Evolutionary conservation across 2,888 invertebrate species (phyloP).

Genomic region (Gryllus longicercus): DNA sequence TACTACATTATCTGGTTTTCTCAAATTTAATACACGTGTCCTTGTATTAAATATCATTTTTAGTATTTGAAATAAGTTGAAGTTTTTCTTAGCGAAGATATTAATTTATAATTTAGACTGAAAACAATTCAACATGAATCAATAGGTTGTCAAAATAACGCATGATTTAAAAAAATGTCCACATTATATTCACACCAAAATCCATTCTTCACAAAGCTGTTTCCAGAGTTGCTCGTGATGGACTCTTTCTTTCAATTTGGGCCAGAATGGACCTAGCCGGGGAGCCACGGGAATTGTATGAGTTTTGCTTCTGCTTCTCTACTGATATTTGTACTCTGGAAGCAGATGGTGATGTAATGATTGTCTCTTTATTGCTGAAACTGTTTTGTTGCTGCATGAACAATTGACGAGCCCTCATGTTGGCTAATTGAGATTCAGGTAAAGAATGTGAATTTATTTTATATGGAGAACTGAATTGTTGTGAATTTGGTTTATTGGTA

Average conservation of each 20-base stretch:
- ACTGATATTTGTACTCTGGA: background rate
- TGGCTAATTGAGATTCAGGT: background rate
- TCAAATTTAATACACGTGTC: no score
- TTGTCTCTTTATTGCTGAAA: background rate
- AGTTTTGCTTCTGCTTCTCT: constrained; percentile 21
- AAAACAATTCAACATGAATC: no score
- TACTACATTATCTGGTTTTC: no score
- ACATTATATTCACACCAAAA: background rate
- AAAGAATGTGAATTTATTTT: background rate
- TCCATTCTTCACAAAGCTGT: constrained; percentile 27
- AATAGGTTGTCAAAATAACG: no score
- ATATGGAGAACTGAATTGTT: background rate
- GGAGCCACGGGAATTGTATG: constrained; percentile 23
- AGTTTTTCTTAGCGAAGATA: no score
- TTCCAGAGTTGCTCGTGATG: constrained; percentile 31
- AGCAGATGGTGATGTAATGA: background rate
- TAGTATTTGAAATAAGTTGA: no score
- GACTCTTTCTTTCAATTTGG: constrained; percentile 27
- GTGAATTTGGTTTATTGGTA: constrained; percentile 24
- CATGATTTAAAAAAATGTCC: no score
- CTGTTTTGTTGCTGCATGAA: constrained; percentile 4
- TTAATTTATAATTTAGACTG: no score
- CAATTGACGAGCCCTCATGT: background rate
- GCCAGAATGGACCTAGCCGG: constrained; percentile 28
- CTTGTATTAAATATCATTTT: no score